Evolutionary conservation across 2,797 vertebrate species (phyloP).

Genomic region (Acipenser ruthenus): DNA sequence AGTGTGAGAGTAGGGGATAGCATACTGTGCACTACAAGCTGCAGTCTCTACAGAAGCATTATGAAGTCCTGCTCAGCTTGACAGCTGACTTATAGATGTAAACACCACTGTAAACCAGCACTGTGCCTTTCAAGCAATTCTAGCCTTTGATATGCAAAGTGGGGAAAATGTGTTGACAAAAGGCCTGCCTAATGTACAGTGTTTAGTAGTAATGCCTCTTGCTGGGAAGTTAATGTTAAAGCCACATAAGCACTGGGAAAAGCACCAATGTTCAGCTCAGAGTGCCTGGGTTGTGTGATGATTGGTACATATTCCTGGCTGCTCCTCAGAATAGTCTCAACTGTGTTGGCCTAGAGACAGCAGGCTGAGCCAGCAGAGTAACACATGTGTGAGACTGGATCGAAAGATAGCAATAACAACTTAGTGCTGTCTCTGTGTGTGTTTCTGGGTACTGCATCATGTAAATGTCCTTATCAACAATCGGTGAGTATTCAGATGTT

Average conservation of each 20-base stretch:
- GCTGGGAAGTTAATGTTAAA: not conserved
- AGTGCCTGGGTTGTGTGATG: constrained; percentile 17
- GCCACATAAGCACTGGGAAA: constrained; percentile 8
- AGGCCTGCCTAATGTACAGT: not conserved
- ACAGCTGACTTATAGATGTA: too few species aligned
- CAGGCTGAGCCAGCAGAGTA: constrained; percentile 12
- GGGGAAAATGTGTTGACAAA: not conserved
- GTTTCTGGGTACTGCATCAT: not conserved
- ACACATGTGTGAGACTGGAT: constrained; percentile 19
- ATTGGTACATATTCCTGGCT: constrained; percentile 55
- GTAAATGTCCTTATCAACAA: not conserved
- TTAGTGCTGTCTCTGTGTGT: not conserved
- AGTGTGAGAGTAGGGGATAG: too few species aligned
- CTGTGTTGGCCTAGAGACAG: constrained; percentile 48
- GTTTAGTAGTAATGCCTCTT: not conserved
- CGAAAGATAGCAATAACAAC: constrained; percentile 9
- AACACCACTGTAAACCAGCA: too few species aligned
- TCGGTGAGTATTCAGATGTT: constrained; percentile 10
- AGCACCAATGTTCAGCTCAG: not conserved
- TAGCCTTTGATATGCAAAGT: not conserved
- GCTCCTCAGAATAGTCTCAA: constrained; percentile 53
- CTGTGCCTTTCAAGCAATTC: not conserved
- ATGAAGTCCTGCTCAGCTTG: too few species aligned
- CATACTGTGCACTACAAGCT: too few species aligned
- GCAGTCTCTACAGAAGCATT: too few species aligned